A percentile compares a stretch with the other conserved stretches of the same genome.
Evolutionary conservation across 2,797 vertebrate species (phyloP).

Genomic region (Liparis tanakae): DNA sequence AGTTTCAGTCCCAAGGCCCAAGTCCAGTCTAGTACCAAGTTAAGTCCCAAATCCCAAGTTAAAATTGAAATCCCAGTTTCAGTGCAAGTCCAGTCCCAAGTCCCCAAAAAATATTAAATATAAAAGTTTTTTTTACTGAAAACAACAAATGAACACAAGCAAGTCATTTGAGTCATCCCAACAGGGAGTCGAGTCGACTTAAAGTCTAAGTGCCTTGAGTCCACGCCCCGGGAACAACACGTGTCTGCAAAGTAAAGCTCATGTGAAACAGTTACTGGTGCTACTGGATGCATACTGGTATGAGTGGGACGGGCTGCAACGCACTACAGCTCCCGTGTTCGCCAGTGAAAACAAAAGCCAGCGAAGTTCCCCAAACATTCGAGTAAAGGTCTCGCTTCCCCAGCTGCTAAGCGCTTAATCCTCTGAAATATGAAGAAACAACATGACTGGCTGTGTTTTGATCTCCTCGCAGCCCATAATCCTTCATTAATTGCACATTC

Average conservation of each 20-base stretch:
- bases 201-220: neutral
- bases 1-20: no score
- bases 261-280: neutral
- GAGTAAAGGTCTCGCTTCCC: constrained; percentile 28
- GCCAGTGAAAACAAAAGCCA: constrained; percentile 10
- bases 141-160: neutral
- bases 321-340: constrained; percentile 18
- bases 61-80: no score
- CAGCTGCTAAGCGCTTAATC: constrained; percentile 68
- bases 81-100: neutral
- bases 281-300: neutral
- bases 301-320: neutral
- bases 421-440: constrained; percentile 72
- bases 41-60: neutral
- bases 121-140: no score
- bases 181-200: neutral
- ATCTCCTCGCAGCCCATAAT: constrained; percentile 66
- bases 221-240: neutral
- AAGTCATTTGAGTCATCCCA: neutral
- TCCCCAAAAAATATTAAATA: no score
- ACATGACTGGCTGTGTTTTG: constrained; percentile 60
- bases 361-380: constrained; percentile 39
- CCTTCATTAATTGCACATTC: constrained; percentile 75
- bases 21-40: no score
- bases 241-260: no score